Evolutionary conservation across 2,113 vertebrate species (phyloP).

Genomic region (Mesoclemmys tuberculata): DNA sequence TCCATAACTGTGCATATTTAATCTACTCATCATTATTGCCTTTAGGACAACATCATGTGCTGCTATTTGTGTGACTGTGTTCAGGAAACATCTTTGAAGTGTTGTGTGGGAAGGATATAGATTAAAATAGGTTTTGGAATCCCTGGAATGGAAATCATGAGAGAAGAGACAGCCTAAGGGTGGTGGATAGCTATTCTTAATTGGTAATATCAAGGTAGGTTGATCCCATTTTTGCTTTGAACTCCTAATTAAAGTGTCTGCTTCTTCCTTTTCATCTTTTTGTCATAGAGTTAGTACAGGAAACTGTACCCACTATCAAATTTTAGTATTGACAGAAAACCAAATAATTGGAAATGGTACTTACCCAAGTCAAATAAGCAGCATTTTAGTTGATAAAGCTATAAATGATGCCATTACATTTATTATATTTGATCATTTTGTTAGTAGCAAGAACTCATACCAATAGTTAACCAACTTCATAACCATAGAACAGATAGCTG

Average conservation of each 20-base stretch:
- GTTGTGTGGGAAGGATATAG: background rate
- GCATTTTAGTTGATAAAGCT: background rate
- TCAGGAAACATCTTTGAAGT: background rate
- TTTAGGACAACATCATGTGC: background rate
- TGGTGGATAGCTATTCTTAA: background rate
- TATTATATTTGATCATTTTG: background rate
- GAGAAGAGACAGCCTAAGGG: background rate
- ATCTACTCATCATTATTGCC: background rate
- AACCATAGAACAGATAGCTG: background rate
- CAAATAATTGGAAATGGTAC: background rate
- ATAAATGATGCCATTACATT: background rate
- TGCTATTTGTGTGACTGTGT: background rate
- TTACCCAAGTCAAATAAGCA: background rate
- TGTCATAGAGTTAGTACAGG: background rate
- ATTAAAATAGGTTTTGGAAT: background rate
- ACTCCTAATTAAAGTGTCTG: background rate
- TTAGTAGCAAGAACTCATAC: background rate
- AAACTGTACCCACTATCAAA: background rate
- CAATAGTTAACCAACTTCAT: background rate
- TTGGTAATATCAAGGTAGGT: background rate
- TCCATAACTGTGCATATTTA: background rate
- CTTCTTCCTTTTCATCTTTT: background rate
- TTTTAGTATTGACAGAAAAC: background rate
- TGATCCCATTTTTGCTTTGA: background rate
- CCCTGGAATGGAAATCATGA: background rate